Percentiles rank a stretch among this genome's conserved stretches.
Conservation (phyloP, 64 coral and sea anemone species). For the Cladopsammia gracilis region DNA sequence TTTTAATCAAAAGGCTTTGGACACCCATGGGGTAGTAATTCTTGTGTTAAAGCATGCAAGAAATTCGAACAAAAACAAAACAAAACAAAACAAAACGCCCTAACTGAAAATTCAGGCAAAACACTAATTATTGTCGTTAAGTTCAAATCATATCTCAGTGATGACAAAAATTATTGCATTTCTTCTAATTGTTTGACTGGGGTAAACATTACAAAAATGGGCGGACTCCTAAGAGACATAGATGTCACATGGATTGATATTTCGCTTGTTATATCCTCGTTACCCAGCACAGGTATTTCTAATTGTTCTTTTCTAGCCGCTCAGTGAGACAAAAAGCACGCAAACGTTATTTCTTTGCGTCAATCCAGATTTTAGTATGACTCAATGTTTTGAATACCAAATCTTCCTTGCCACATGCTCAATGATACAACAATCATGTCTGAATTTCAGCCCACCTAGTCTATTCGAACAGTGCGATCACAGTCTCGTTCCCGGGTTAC, state of each 20-base stretch:
- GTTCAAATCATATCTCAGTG: background rate
- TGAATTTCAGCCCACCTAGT: background rate
- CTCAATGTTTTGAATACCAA: too few species aligned
- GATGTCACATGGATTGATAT: background rate
- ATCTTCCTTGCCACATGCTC: too few species aligned
- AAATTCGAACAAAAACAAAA: too few species aligned
- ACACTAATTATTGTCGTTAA: background rate
- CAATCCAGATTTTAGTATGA: too few species aligned
- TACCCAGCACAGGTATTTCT: background rate
- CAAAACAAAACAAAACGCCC: too few species aligned
- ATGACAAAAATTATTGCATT: background rate
- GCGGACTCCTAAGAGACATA: background rate
- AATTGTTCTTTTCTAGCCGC: background rate
- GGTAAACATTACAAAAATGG: background rate
- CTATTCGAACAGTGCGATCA: background rate
- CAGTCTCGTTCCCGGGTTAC: too few species aligned
- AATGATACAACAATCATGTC: too few species aligned
- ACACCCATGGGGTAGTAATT: too few species aligned
- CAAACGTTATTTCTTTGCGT: background rate
- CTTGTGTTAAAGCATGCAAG: too few species aligned
- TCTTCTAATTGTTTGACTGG: background rate
- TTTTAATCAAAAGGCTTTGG: too few species aligned
- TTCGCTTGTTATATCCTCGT: background rate
- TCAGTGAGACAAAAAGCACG: background rate
- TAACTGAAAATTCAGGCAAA: background rate